Evolutionary conservation across 2,888 invertebrate species (phyloP).

Genomic region (Enchytraeus crypticus): DNA sequence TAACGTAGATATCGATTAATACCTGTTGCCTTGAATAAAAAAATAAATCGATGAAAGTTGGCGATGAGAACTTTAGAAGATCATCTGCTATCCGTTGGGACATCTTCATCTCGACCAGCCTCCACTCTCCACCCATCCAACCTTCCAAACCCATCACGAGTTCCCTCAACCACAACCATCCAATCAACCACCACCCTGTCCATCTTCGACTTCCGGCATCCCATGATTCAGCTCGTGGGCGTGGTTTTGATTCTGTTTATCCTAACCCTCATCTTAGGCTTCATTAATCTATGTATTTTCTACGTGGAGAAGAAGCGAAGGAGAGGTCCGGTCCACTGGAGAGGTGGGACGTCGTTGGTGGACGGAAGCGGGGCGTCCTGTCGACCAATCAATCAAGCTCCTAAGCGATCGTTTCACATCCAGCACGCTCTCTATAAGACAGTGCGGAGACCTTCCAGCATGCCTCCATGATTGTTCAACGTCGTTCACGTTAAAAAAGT

Average conservation of each 20-base stretch:
- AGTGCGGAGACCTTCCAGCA: slow-evolving; percentile 14
- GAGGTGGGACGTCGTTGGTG: slow-evolving; percentile 7
- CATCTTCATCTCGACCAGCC: no score
- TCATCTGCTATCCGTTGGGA: no score
- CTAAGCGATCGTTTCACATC: slow-evolving; percentile 17
- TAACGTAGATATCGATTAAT: no score
- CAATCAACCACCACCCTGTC: neutral
- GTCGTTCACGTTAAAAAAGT: no score
- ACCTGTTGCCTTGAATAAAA: no score
- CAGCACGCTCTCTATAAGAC: slow-evolving; percentile 19
- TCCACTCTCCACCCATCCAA: no score
- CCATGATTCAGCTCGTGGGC: slow-evolving; percentile 14
- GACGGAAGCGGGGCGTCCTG: neutral
- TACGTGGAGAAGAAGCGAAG: slow-evolving; percentile 14
- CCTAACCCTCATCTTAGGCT: slow-evolving; percentile 13
- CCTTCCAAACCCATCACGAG: no score
- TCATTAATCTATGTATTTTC: slow-evolving; percentile 19
- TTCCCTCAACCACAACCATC: neutral
- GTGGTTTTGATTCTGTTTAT: slow-evolving; percentile 17
- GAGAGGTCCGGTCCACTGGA: slow-evolving; percentile 10
- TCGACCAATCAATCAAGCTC: slow-evolving; percentile 2
- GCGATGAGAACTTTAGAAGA: no score
- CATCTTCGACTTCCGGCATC: neutral
- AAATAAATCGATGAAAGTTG: no score
- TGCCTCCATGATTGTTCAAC: no score